Percentiles rank a stretch among this genome's conserved stretches.
These are phyloP conservation scores for Thaumetopoea pityocampa DNA, from an alignment of 1,140 invertebrate genomes.

Conservation along the genomic window DNA sequence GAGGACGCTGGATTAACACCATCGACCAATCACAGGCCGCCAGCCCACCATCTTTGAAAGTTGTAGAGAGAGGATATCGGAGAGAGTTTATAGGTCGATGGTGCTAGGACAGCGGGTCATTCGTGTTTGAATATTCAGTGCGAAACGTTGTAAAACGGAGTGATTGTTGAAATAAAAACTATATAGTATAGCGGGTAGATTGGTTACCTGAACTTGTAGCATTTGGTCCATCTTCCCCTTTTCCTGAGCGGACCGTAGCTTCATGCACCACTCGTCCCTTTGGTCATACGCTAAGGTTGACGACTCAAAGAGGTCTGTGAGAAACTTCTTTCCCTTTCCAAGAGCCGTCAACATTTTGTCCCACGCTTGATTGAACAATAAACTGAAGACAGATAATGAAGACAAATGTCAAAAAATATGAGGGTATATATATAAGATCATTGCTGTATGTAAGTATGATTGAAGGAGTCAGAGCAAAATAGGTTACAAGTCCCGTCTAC, in stretches of 20 bases:
- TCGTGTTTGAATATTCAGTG: background rate
- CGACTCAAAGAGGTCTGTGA: constrained; percentile 86
- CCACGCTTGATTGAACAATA: constrained; percentile 72
- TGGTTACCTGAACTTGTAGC: constrained; percentile 67
- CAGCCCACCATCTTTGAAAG: too few species aligned
- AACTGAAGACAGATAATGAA: constrained; percentile 22
- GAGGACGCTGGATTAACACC: too few species aligned
- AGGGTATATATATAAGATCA: too few species aligned
- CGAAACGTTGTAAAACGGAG: background rate
- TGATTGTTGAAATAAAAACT: background rate
- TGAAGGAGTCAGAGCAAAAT: too few species aligned
- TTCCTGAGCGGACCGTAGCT: constrained; percentile 83
- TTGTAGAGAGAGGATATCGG: too few species aligned
- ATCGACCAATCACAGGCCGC: too few species aligned
- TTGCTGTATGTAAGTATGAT: too few species aligned
- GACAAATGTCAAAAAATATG: background rate
- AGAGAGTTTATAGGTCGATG: too few species aligned
- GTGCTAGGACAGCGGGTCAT: too few species aligned
- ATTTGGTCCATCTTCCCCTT: constrained; percentile 73
- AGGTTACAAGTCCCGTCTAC: too few species aligned
- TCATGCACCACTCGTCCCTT: constrained; percentile 85
- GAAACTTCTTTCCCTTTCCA: constrained; percentile 80
- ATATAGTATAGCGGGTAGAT: background rate
- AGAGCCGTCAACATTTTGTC: constrained; percentile 80
- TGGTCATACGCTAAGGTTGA: constrained; percentile 87